These are phyloP conservation scores for Syrphus vitripennis DNA, from an alignment of 2,888 invertebrate species.

Conservation along the genomic window DNA sequence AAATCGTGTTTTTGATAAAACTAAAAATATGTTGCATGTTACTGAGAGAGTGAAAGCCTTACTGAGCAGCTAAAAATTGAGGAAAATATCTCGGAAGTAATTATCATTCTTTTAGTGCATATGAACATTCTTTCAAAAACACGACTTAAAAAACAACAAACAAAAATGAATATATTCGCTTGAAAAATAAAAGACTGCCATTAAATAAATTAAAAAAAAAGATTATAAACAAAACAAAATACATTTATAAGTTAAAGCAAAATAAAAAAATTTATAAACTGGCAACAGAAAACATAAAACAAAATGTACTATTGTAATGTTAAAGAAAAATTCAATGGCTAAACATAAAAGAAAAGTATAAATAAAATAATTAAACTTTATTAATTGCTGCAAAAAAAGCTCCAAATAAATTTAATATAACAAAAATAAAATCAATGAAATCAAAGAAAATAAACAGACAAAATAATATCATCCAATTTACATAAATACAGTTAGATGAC, in stretches of 20 bases:
- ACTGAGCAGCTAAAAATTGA: not conserved
- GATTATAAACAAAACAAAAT: conserved; percentile 56
- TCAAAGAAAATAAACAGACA: conserved; percentile 21
- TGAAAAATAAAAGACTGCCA: conserved; percentile 68
- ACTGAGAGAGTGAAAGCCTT: not conserved
- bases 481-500: conserved; percentile 10
- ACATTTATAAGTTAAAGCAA: conserved; percentile 67
- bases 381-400: conserved; percentile 63
- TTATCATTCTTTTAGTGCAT: not conserved
- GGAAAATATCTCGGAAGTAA: not conserved
- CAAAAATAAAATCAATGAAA: conserved; percentile 6
- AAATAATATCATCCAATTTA: conserved; percentile 55
- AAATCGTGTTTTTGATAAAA: conserved; percentile 10
- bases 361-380: not conserved
- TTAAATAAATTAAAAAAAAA: conserved; percentile 53
- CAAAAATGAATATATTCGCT: conserved; percentile 40
- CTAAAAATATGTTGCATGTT: not conserved
- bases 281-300: conserved; percentile 25
- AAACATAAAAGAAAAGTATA: conserved; percentile 9
- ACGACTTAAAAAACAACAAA: conserved; percentile 23
- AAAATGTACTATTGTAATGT: conserved; percentile 63
- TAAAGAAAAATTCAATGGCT: conserved; percentile 56
- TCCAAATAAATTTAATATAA: conserved; percentile 6
- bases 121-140: not conserved
- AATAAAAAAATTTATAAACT: conserved; percentile 27